Evolutionary conservation across 2,113 vertebrate genomes (phyloP), one percentile per base, ranked within the genome.

Genomic region (Psettodes erumei): DNA sequence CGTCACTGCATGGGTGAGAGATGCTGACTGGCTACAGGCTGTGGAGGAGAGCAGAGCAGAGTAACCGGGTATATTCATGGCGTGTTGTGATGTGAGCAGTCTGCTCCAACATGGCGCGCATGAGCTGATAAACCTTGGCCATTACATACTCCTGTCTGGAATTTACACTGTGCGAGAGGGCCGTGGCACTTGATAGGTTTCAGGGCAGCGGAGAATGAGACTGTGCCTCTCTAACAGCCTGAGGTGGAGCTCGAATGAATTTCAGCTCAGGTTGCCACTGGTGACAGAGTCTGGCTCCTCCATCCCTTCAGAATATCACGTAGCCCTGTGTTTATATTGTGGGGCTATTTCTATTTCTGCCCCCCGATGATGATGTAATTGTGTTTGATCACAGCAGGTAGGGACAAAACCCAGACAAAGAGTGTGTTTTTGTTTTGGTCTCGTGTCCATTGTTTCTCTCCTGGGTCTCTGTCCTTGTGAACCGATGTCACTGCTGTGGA

Each of bases 21-120:
- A 86, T 90, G 88, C 81, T 86, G 83, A 40, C 58, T 64, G 73
- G 58, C 60, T 75, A 1, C 67, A 70, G 75, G 66, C 68, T 66
- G 71, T 47, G 55, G 56, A 60, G 72, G 68, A 77, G 71, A 72
- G 62, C 19, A 55, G 64, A 23, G 50, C 15, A 53, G 47, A 79
- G 69, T 38, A 69, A 40, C 70, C 23, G 79, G 70, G 38, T 42
- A 35, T 68, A 73, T 61, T 62, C 1, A 3, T 75, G 74, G 12
- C 54, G 82, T 90, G 89, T 82, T 90, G 88, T 87, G 90, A 91
- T 89, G 86, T 78, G 89, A 89, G 88, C 85, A 51, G 82, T 54
- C 77, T 77, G 86, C 83, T 90, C 86, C 86, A 93, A 92, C 82
- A 93, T 93, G 91, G 91, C 91, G 90, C 87, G 61, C 86, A 42